Evolutionary conservation across 2,113 vertebrate species (phyloP).

Genomic region (Chitala chitala): DNA sequence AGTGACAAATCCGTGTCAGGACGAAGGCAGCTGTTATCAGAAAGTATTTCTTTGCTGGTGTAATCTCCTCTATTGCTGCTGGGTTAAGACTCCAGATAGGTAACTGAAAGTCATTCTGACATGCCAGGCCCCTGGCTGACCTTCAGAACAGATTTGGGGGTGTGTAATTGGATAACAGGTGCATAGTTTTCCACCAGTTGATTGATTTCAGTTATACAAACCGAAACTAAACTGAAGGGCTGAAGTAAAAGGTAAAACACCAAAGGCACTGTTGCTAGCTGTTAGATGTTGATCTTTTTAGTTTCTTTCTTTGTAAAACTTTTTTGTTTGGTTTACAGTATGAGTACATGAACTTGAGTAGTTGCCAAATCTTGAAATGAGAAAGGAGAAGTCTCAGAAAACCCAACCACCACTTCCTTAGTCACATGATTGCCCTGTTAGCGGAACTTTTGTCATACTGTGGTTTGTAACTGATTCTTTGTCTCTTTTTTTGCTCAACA

Average conservation of each 20-base stretch:
- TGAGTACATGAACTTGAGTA: not conserved
- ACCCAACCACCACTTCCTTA: conserved; percentile 35
- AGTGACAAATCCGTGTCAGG: not conserved
- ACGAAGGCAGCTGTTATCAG: not conserved
- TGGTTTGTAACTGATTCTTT: conserved; percentile 48
- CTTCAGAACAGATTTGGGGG: too few relatives aligned
- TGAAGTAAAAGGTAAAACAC: not conserved
- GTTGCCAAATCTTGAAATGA: not conserved
- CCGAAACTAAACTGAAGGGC: not conserved
- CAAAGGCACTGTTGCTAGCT: not conserved
- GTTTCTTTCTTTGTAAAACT: not conserved
- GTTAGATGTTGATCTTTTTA: not conserved
- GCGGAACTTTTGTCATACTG: conserved; percentile 52
- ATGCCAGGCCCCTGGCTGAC: not conserved
- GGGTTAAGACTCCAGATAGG: not conserved
- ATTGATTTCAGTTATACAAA: too few relatives aligned
- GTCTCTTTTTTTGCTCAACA: conserved; percentile 18
- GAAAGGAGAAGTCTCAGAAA: not conserved
- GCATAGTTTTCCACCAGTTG: too few relatives aligned
- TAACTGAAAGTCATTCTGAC: not conserved
- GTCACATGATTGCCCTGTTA: conserved; percentile 45
- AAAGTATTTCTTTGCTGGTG: not conserved
- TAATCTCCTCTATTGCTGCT: not conserved
- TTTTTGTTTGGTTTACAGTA: not conserved
- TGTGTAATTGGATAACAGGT: too few relatives aligned